These are phyloP conservation scores for Teleiodes luculella DNA, from an alignment of 2,888 invertebrate genomes.

Conservation along the genomic window DNA sequence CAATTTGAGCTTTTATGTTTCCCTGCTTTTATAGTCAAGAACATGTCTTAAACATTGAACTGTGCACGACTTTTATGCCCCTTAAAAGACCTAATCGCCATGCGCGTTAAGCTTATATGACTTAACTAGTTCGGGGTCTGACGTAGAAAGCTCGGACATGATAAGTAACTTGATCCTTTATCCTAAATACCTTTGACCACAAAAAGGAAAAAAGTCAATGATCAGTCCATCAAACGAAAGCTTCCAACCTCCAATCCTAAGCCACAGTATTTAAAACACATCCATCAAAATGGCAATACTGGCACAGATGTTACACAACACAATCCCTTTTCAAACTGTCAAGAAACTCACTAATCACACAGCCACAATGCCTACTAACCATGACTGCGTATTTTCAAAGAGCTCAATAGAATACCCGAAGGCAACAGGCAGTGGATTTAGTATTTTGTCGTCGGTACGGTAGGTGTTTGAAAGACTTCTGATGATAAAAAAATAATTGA, in stretches of 20 bases:
- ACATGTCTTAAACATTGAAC: no score
- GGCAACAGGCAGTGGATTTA: background rate
- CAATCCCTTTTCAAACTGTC: slow-evolving; percentile 32
- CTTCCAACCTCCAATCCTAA: slow-evolving; percentile 6
- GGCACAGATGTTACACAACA: slow-evolving; percentile 59
- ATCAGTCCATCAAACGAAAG: background rate
- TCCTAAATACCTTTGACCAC: background rate
- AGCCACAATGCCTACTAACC: background rate
- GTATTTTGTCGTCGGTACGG: background rate
- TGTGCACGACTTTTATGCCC: no score
- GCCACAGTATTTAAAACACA: slow-evolving; percentile 57
- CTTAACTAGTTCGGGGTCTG: no score
- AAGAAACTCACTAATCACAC: slow-evolving; percentile 4
- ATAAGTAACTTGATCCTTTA: background rate
- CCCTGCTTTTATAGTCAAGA: no score
- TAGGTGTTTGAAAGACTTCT: slow-evolving; percentile 40
- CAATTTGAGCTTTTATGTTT: background rate
- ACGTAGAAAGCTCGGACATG: no score
- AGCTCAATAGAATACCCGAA: background rate
- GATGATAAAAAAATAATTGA: slow-evolving; percentile 67
- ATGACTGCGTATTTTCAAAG: background rate
- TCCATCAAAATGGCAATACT: slow-evolving; percentile 64
- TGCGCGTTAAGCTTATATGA: no score
- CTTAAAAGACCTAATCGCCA: no score
- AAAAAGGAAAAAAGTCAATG: slow-evolving; percentile 23